These are phyloP conservation scores for Pollachius pollachius DNA, from an alignment of 2,113 vertebrate species.

Conservation along the genomic window DNA sequence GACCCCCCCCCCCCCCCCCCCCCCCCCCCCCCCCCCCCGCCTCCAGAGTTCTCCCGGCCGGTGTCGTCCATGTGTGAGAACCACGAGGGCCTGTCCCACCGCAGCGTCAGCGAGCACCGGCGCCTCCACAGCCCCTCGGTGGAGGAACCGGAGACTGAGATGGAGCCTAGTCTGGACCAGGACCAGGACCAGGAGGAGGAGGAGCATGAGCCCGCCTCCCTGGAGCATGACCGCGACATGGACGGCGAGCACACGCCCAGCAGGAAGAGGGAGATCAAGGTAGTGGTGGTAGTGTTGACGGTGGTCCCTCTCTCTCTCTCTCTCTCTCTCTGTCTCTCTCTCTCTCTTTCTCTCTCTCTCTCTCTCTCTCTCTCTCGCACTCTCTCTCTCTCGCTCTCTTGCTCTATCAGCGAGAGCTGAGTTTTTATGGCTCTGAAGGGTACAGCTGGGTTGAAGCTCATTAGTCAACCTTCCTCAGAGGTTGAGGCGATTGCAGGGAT, in stretches of 20 bases:
- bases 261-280: slow-evolving; percentile 93
- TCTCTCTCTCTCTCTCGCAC: too few relatives aligned
- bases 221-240: slow-evolving; percentile 19
- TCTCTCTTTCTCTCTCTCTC: too few relatives aligned
- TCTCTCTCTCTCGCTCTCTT: too few relatives aligned
- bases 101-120: slow-evolving; percentile 57
- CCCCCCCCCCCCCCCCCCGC: too few relatives aligned
- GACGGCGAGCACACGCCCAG: slow-evolving; percentile 79
- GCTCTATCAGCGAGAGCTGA: too few relatives aligned
- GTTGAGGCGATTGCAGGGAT: too few relatives aligned
- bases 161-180: slow-evolving; percentile 72
- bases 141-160: slow-evolving; percentile 67
- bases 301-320: neutral
- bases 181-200: slow-evolving; percentile 54
- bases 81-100: slow-evolving; percentile 75
- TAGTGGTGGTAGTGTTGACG: slow-evolving; percentile 48
- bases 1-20: too few relatives aligned
- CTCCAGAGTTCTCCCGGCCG: slow-evolving; percentile 87
- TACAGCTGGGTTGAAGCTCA: too few relatives aligned
- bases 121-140: slow-evolving; percentile 61
- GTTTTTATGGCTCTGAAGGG: too few relatives aligned
- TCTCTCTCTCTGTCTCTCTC: too few relatives aligned
- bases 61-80: slow-evolving; percentile 87
- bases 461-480: too few relatives aligned
- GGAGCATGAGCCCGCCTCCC: slow-evolving; percentile 70